Conservation (phyloP, 2,797 vertebrate species). For the Enteromius argenteus region DNA sequence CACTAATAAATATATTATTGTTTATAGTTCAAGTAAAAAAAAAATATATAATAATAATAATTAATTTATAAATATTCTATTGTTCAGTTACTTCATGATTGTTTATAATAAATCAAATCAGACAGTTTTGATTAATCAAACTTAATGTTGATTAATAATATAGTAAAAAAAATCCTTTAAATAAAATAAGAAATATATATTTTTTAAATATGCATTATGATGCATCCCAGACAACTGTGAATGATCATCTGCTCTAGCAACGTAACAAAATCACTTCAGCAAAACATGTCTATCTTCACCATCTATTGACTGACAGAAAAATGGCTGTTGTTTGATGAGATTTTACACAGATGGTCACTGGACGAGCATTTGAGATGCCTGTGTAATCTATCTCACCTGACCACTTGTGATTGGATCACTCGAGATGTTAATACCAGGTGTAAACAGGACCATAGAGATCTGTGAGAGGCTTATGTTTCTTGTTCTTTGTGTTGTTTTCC, state of each 20-base stretch:
- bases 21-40: background rate
- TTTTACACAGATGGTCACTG: background rate
- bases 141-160: background rate
- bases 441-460: conserved; percentile 11
- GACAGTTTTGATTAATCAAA: background rate
- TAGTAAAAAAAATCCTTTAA: background rate
- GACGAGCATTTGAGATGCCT: conserved; percentile 6
- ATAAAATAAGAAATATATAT: background rate
- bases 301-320: background rate
- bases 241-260: background rate
- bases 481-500: conserved; percentile 44
- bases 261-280: background rate
- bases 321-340: background rate
- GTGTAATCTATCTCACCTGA: conserved; percentile 12
- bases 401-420: conserved; percentile 5
- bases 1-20: background rate
- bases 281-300: background rate
- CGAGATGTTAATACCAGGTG: conserved; percentile 1
- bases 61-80: no score
- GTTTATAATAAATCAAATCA: background rate
- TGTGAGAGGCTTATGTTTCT: conserved; percentile 19
- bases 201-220: background rate
- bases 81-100: background rate
- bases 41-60: background rate
- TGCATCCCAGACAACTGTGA: background rate